A percentile compares a stretch with the other conserved stretches of the same genome.
phyloP scores from a whole-genome alignment of 2,113 vertebrate species.

The Colius striatus region DNA sequence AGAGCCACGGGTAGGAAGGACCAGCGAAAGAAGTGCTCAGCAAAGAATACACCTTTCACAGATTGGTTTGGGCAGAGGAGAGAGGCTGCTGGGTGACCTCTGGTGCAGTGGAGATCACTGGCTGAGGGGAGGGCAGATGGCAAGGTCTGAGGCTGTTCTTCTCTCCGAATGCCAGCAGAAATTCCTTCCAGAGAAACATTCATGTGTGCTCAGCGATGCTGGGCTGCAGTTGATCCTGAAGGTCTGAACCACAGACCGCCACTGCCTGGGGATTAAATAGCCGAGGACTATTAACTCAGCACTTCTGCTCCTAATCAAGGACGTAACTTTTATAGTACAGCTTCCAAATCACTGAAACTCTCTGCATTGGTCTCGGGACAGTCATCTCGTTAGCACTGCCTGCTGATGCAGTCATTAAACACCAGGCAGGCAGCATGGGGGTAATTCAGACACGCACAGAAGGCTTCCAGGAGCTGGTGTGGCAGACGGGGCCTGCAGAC shows the following conservation, averaged over 20 bases:
- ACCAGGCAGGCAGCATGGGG: not conserved
- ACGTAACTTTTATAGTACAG: not conserved
- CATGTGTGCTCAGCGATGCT: not conserved
- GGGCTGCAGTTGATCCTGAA: not conserved
- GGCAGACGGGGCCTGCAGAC: not conserved
- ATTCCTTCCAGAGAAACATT: not conserved
- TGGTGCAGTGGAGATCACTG: no score
- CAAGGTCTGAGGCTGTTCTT: not conserved
- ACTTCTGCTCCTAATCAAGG: not conserved
- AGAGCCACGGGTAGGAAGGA: not conserved
- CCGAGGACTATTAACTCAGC: not conserved
- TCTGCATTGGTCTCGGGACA: not conserved
- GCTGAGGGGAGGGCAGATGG: not conserved
- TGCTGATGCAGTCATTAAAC: not conserved
- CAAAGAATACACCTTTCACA: not conserved
- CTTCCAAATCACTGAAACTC: not conserved
- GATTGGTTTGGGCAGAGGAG: not conserved
- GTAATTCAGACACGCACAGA: accelerated
- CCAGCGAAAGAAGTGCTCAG: no score
- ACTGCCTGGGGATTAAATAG: not conserved
- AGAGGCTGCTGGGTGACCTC: no score
- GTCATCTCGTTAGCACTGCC: not conserved
- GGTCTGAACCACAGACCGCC: not conserved
- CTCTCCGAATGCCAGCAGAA: not conserved
- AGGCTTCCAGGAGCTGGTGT: not conserved